A percentile compares a stretch with the other conserved stretches of the same genome.
phyloP scores from a whole-genome alignment of 2,888 invertebrate species.

The Orthosia incerta region DNA sequence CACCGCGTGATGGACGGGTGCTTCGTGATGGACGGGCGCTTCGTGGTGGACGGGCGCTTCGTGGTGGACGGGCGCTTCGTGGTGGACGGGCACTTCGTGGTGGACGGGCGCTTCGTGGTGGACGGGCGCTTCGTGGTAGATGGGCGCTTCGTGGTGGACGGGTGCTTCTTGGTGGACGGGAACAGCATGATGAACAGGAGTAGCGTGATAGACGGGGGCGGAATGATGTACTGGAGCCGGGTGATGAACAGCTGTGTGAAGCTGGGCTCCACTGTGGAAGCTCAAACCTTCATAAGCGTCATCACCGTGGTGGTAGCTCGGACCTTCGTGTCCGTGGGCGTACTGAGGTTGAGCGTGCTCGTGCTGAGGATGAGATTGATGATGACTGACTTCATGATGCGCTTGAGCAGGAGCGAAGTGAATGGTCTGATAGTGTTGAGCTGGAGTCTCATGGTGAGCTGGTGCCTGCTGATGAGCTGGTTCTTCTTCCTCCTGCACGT shows the following conservation, averaged over 20 bases:
- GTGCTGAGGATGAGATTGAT: conserved; percentile 40
- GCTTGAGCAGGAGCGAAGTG: conserved; percentile 66
- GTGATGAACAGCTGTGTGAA: conserved; percentile 37
- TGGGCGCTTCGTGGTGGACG: conserved; percentile 28
- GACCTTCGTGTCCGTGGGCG: conserved; percentile 55
- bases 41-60: not conserved
- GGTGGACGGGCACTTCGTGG: not conserved
- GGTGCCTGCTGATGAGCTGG: conserved; percentile 55
- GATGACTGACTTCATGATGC: conserved; percentile 68
- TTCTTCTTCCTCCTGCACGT: conserved; percentile 71
- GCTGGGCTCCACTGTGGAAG: conserved; percentile 50
- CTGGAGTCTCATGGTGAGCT: conserved; percentile 53
- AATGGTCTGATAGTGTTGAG: conserved; percentile 63
- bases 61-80: conserved; percentile 32
- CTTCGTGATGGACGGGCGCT: no score
- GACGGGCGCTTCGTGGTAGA: conserved; percentile 21
- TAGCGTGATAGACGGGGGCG: conserved; percentile 26
- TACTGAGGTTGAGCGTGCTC: conserved; percentile 55
- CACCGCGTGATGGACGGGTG: not conserved
- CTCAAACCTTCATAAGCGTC: conserved; percentile 44
- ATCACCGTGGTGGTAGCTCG: conserved; percentile 52
- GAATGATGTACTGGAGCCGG: conserved; percentile 23
- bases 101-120: no score
- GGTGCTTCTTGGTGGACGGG: conserved; percentile 23
- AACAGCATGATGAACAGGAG: conserved; percentile 22